Evolutionary conservation across 2,888 invertebrate genomes (phyloP).

Genomic region (Chesias legatella): DNA sequence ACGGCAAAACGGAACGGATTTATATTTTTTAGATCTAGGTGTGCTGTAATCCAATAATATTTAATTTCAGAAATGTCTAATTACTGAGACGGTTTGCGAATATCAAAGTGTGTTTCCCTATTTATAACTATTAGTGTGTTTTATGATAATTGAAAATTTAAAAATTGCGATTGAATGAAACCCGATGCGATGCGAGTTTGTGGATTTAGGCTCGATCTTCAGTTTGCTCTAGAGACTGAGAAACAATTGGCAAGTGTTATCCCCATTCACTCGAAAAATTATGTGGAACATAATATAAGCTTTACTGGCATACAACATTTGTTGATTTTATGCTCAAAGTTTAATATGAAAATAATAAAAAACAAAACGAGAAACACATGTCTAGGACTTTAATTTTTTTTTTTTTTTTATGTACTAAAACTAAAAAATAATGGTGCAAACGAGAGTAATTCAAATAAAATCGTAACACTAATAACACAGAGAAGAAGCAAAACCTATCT

Average conservation of each 20-base stretch:
- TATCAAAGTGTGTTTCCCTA: no score
- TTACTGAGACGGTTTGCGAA: no score
- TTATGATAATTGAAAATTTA: no score
- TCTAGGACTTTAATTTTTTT: slow-evolving; percentile 10
- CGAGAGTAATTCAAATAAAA: neutral
- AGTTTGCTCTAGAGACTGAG: no score
- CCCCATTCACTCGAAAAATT: slow-evolving; percentile 1
- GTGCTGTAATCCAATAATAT: no score
- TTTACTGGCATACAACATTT: neutral
- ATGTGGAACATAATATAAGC: neutral
- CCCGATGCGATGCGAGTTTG: slow-evolving; percentile 2
- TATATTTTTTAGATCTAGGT: no score
- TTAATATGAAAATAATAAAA: neutral
- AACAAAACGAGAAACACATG: slow-evolving; percentile 10
- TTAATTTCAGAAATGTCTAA: no score
- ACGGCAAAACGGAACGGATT: no score
- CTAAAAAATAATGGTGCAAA: slow-evolving; percentile 8
- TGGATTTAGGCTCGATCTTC: neutral
- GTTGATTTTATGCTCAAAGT: neutral
- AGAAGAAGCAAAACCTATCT: slow-evolving; percentile 7
- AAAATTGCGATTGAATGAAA: no score
- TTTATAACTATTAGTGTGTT: no score
- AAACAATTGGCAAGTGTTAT: neutral
- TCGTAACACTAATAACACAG: neutral
- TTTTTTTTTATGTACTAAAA: slow-evolving; percentile 11